phyloP scores from a whole-genome alignment of 2,113 vertebrate genomes.

The Rhegmatorhina hoffmannsi region DNA sequence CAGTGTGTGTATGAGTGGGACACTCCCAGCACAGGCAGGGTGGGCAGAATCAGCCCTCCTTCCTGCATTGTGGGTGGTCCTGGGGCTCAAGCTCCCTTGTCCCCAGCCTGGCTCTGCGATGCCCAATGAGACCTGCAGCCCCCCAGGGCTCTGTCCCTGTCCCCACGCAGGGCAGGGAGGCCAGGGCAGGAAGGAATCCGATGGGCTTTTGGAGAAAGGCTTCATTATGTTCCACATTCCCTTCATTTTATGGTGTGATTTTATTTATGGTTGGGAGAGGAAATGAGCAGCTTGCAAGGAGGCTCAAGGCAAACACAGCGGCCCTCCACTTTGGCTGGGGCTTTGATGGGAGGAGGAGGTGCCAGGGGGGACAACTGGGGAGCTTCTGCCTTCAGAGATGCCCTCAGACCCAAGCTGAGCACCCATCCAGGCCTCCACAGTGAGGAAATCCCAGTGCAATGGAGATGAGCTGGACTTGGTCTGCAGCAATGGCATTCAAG shows the following conservation, averaged over 20 bases:
- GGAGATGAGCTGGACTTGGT: not conserved
- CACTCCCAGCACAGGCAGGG: not conserved
- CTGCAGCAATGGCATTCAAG: not conserved
- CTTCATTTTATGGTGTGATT: not conserved
- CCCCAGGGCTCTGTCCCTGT: not conserved
- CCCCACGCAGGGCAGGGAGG: not conserved
- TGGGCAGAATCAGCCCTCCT: not conserved
- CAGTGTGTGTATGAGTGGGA: fast-evolving
- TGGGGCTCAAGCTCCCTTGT: not conserved
- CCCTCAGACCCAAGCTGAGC: not conserved
- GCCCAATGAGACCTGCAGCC: fast-evolving
- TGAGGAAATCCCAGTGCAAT: not conserved
- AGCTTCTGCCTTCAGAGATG: not conserved
- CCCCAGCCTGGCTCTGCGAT: not conserved
- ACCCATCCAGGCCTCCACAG: not conserved
- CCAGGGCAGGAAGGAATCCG: not conserved
- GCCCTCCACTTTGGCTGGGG: not conserved
- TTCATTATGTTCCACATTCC: constrained; percentile 48
- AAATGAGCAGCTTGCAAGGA: not conserved
- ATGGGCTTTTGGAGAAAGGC: constrained; percentile 17
- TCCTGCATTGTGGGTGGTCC: not conserved
- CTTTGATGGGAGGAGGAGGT: not conserved
- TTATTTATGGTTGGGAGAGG: constrained; percentile 37
- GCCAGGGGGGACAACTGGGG: fast-evolving
- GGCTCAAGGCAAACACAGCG: constrained; percentile 29